Evolutionary conservation across 2,888 invertebrate species (phyloP), one percentile per base, ranked within the genome.

Genomic region (Bugulina stolonifera): DNA sequence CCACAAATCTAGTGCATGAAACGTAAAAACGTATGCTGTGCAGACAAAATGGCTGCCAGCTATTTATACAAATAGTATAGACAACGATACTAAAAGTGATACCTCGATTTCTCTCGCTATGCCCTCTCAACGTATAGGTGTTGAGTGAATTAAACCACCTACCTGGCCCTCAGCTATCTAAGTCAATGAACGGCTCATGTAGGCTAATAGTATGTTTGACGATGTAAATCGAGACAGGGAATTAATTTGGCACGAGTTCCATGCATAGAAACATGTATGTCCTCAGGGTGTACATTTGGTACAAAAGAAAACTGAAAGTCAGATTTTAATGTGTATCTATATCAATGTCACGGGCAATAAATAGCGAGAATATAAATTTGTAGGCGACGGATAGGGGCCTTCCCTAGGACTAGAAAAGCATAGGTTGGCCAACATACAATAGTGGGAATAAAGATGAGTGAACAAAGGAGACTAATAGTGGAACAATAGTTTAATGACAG

Each of bases 21-120:
- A n/a, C n/a, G n/a, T n/a, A n/a, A n/a, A n/a, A n/a, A n/a, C n/a
- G n/a, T n/a, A n/a, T n/a, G n/a, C n/a, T n/a, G n/a, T n/a, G n/a
- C n/a, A 43, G 43, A 43, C 64, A 64, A 64, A 64, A 64, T 64
- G 64, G 64, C 64, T 64, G 64, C 64, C 64, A 64, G 64, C 64
- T 64, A 64, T 64, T 64, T 64, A 64, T 64, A 64, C 32, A 32
- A 64, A 64, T 34, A 32, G 25, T 27, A 27, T 34, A 64, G 32
- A 64, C 57, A 64, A 32, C 25, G 32, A 27, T 14, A 14, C 22
- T 64, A 32, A 64, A 64, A 64, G n/a, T 34, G 64, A 64, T 64
- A 64, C 34, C 3, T 14, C 64, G 18, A 64, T 64, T 64, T 3
- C 18, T 43, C 43, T 10, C 43, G 18, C 5, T 43, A 43, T 43